Evolutionary conservation across 2,797 vertebrate genomes (phyloP).

Genomic region (Notolabrus celidotus): DNA sequence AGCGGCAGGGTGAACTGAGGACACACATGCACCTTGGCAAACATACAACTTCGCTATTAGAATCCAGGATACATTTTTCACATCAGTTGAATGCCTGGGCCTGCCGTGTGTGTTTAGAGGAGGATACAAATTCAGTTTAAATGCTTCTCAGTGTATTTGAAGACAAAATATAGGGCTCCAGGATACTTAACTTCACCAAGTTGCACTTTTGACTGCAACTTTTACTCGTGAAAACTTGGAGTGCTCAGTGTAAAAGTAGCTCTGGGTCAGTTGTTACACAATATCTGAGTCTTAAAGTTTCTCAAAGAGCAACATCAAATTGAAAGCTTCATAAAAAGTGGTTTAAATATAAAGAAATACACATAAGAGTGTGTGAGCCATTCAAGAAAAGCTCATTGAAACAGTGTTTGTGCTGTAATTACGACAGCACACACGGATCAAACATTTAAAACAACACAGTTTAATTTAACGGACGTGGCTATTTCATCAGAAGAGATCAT

Average conservation of each 20-base stretch:
- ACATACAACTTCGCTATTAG: conserved; percentile 85
- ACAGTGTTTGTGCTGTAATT: conserved; percentile 50
- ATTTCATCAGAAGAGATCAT: background rate
- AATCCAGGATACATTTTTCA: conserved; percentile 87
- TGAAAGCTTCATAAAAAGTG: conserved; percentile 36
- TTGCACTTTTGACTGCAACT: conserved; percentile 4
- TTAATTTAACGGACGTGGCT: background rate
- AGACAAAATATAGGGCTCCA: conserved; percentile 12
- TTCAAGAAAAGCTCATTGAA: conserved; percentile 63
- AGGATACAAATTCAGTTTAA: conserved; percentile 55
- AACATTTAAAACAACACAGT: background rate
- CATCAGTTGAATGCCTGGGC: conserved; percentile 82
- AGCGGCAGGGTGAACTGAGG: conserved; percentile 85
- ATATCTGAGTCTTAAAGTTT: conserved; percentile 18
- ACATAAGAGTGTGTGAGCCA: conserved; percentile 46
- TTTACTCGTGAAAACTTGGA: background rate
- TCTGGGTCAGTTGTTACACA: conserved; percentile 35
- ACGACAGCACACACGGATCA: background rate
- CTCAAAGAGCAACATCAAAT: conserved; percentile 26
- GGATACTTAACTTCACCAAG: conserved; percentile 4
- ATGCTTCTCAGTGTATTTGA: conserved; percentile 40
- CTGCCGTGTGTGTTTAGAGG: conserved; percentile 71
- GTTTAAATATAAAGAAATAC: conserved; percentile 36
- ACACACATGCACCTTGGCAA: conserved; percentile 87
- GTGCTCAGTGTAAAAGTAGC: conserved; percentile 17